Conservation (phyloP, 2,113 vertebrate genomes). For the Pseudopipra pipra region DNA sequence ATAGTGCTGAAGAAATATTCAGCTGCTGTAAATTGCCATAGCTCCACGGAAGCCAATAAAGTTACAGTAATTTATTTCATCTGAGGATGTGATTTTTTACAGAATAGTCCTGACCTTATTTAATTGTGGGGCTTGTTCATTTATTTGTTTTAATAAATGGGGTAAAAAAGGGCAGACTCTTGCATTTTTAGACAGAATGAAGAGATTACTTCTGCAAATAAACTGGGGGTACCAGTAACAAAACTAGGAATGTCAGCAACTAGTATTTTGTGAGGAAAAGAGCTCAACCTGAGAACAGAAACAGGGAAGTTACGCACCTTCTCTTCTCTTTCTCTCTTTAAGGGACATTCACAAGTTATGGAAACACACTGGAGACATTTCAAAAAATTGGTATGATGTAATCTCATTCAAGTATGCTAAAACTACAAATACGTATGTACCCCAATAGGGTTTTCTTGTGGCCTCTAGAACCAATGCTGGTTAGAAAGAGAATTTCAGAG, state of each 20-base stretch:
- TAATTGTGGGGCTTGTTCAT: neutral
- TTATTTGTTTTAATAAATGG: conserved; percentile 19
- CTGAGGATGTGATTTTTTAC: conserved; percentile 7
- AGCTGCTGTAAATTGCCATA: conserved; percentile 21
- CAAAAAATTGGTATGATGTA: neutral
- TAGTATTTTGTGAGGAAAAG: neutral
- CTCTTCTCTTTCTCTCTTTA: neutral
- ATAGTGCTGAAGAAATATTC: conserved; percentile 1
- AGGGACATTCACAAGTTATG: neutral
- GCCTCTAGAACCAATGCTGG: neutral
- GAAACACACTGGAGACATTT: neutral
- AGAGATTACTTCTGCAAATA: neutral
- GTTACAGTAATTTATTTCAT: conserved; percentile 23
- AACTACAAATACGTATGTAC: accelerated
- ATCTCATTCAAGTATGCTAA: neutral
- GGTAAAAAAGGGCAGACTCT: neutral
- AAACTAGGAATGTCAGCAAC: neutral
- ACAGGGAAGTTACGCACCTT: neutral
- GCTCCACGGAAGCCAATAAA: neutral
- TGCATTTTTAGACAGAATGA: neutral
- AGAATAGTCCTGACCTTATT: neutral
- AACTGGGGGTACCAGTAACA: neutral
- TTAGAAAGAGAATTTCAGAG: neutral
- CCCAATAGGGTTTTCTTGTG: neutral
- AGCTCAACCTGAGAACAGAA: neutral